Evolutionary conservation across 2,888 invertebrate genomes (phyloP).

Genomic region (Timema podura): DNA sequence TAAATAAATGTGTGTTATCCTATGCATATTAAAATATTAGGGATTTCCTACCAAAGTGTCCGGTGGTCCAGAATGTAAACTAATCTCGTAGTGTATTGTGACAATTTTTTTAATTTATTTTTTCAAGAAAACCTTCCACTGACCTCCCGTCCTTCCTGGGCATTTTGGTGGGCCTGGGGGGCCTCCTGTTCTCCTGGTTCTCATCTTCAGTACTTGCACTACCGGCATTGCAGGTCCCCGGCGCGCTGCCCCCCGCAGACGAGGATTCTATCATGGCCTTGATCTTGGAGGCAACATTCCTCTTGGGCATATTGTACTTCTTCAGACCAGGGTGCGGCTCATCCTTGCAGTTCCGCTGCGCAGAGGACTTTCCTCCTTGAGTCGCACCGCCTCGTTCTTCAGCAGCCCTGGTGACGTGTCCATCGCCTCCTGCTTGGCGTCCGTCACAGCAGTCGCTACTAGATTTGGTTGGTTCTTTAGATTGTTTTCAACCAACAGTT

Average conservation of each 20-base stretch:
- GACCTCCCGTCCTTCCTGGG: conserved; percentile 53
- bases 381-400: conserved; percentile 17
- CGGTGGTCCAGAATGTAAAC: no score
- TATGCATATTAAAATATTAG: no score
- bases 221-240: conserved; percentile 16
- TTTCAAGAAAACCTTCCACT: no score
- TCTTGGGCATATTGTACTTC: conserved; percentile 73
- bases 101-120: no score
- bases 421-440: conserved; percentile 27
- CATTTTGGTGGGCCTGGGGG: conserved; percentile 45
- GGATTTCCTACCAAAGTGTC: no score
- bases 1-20: no score
- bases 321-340: conserved; percentile 47
- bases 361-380: background rate
- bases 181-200: conserved; percentile 55
- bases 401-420: conserved; percentile 10
- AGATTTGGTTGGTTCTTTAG: conserved; percentile 14
- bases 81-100: no score
- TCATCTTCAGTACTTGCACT: conserved; percentile 44
- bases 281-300: conserved; percentile 71
- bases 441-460: conserved; percentile 18
- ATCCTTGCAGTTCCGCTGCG: conserved; percentile 28
- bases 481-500: conserved; percentile 11
- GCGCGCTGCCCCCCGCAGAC: conserved; percentile 26
- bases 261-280: conserved; percentile 63